These are phyloP conservation scores for Argyresthia goedartella DNA, from an alignment of 2,888 invertebrate genomes.

Conservation along the genomic window DNA sequence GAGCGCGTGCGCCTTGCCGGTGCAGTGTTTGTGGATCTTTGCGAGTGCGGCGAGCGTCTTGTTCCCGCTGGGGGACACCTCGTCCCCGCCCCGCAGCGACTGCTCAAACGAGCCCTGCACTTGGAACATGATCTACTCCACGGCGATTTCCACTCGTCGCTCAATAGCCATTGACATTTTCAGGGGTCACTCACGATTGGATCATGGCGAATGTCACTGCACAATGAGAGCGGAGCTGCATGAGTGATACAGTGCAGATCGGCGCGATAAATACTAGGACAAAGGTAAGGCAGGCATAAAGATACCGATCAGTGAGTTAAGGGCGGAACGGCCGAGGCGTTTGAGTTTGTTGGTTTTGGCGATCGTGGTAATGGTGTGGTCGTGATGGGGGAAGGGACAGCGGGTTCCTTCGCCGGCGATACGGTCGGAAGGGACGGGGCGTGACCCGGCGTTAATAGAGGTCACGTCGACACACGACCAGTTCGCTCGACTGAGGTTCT, in stretches of 20 bases:
- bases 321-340: neutral
- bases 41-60: slow-evolving; percentile 66
- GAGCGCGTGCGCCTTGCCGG: slow-evolving; percentile 82
- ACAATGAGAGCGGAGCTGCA: slow-evolving; percentile 38
- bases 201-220: slow-evolving; percentile 48
- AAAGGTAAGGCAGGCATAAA: slow-evolving; percentile 1
- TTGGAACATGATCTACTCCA: slow-evolving; percentile 52
- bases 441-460: slow-evolving; percentile 18
- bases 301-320: slow-evolving; percentile 16
- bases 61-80: slow-evolving; percentile 54
- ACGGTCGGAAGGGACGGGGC: slow-evolving; percentile 12
- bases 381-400: neutral
- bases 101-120: slow-evolving; percentile 71
- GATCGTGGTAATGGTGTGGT: neutral
- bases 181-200: slow-evolving; percentile 36
- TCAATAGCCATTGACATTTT: slow-evolving; percentile 40
- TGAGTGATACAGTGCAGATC: slow-evolving; percentile 41
- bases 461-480: slow-evolving; percentile 11
- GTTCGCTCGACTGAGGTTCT: neutral
- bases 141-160: slow-evolving; percentile 30
- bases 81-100: slow-evolving; percentile 67
- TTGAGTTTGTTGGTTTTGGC: slow-evolving; percentile 1
- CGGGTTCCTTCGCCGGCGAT: slow-evolving; percentile 7
- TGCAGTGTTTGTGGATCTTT: slow-evolving; percentile 79
- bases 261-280: slow-evolving; percentile 24